Base-by-base conservation (phyloP, 37 sponge, comb jelly and placozoan species). In the Bolinopsis microptera region DNA sequence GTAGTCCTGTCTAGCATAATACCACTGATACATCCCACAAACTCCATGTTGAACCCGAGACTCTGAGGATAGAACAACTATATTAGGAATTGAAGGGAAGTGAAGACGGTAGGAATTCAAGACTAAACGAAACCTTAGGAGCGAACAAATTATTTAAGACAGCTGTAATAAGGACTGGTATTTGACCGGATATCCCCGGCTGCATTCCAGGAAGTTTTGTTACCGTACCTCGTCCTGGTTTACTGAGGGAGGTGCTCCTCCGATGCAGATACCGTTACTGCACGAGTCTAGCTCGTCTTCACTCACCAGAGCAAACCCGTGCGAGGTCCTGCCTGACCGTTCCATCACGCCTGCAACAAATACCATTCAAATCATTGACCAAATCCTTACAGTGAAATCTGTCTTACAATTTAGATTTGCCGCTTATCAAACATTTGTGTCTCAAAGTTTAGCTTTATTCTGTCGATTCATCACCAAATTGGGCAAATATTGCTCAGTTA, bases 221-320 rank as follows among this genome's bases (percentile, higher is more conserved):
- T 13, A 48, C 13, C 9, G 61, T 48, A 48, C 61, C 61, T 48
- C 61, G 61, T 48, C 61, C 26, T 28, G 74, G 25, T 24, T 9
- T 1, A 70, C 74, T 9, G 74, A 70, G 74, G 74, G 25, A 5
- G 74, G 74, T 26, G 74, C 74, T 24, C 74, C 74, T 1, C 74
- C 74, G 74, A 70, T 70, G 30, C 74, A 70, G 74, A 70, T 70
- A 3, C 74, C 74, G 74, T 70, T 70, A 2, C 74, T 70, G 74
- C 74, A 70, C 28, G 74, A 70, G 74, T 70, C 74, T n/a, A 70
- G 26, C 24, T 22, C 30, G 74, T 22, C 74, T 8, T 22, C 3
- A 22, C 28, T 70, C 74, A 24, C 74, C 16, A 70, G 74, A 18
- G 61, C 61, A 48, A 48, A 48, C 61, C 61, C 9, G 9, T 5